Evolutionary conservation across 2,113 vertebrate genomes (phyloP), one percentile per base, ranked within the genome.

Genomic region (Alosa alosa): DNA sequence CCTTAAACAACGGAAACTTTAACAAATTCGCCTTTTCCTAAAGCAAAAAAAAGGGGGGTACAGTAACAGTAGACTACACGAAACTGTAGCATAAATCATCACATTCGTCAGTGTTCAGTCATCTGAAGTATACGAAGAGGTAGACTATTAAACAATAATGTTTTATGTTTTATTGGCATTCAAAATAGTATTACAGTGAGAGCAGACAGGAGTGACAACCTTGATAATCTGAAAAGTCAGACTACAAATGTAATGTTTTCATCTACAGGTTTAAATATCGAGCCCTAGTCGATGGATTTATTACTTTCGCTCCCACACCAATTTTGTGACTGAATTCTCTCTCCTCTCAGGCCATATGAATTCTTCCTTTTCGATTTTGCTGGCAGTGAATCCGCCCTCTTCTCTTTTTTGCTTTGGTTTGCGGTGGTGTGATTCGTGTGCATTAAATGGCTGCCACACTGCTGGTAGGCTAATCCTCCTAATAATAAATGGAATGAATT

Each of bases 201-300:
- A 31, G 31, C 31, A 13, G 5, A 6, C 15, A 4, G 64, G 31
- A 75, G 31, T 39, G 10, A 39, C 11, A 75, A 36, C 25, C 55
- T 57, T 22, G 1, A 22, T 57, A 17, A 57, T 82, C 41, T 82
- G 18, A 4, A 83, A 7, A 5, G 18, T 3, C 50, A 84, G 81
- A 82, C 20, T 55, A 89, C 41, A 20, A 81, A 47, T 85, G 10
- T 18, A 11, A 31, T 31, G 31, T 31, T 91, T 64, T 89, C 64
- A 86, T 82, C 39, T 85, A 86, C 0, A 91, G 92, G 68, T 88
- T 88, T 90, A 89, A 88, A 88, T 90, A 89, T 86, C 88, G 88
- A 88, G 89, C 84, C 89, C 86, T 91, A 91, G 92, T 93, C 81
- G 88, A 94, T 94, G 92, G 92, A 94, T 93, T 92, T 92, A 90